Evolutionary conservation across 2,113 vertebrate species (phyloP), one percentile per base, ranked within the genome.

Genomic region (Oophaga pumilio): DNA sequence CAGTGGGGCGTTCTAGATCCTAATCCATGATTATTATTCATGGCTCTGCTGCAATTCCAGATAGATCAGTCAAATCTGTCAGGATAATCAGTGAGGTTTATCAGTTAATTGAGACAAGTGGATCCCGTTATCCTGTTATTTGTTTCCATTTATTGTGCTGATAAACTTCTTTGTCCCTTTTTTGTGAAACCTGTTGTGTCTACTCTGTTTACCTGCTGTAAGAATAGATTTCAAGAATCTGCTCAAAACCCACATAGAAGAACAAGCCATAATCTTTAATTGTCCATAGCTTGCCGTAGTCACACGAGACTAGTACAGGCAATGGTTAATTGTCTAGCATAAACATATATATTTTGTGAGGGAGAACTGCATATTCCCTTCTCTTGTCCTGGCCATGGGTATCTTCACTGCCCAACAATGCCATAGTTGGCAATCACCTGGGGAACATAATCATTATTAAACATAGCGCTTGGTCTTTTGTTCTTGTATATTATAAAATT

Each of bases 101-200:
- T 88, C 87, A 88, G 69, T 88, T 88, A 88, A 88, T 88, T 88
- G 87, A 88, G 87, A 88, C 81, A 43, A 88, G 87, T 83, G 33
- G 87, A 76, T 88, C 87, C 80, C 68, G 81, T 59, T 84, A 76
- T 84, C 28, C 86, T 74, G 77, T 82, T 87, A 81, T 88, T 88
- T 84, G 79, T 88, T 88, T 88, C 71, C 26, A 22, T 77, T 68
- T 84, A 88, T 84, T 88, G 59, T 56, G 64, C 49, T 57, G 87
- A 84, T 88, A 84, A 82, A 64, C 20, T 71, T 59, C 28, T 76
- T 85, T 85, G 84, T 71, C 66, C 77, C 33, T 43, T 62, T 66
- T 80, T 87, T 33, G 53, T 26, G 68, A 81, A 60, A 52, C 18
- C 66, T 57, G 68, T 50, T 59, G 66, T 73, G 56, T 81, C 69